Evolutionary conservation across 2,888 invertebrate species (phyloP).

Genomic region (Dryococelus australis): DNA sequence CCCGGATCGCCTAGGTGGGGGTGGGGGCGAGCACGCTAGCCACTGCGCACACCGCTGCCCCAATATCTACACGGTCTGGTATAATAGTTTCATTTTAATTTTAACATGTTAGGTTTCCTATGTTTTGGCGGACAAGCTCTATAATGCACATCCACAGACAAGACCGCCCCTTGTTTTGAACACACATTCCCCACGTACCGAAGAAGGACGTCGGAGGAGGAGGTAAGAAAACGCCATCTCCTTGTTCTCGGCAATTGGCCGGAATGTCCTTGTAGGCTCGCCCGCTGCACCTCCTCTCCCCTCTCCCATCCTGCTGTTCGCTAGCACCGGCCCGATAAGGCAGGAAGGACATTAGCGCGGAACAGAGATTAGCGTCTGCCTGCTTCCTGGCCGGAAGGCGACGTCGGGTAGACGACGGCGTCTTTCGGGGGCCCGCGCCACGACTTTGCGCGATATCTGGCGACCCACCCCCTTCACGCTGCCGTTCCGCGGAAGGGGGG

Average conservation of each 20-base stretch:
- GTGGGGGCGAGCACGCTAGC: too few relatives aligned
- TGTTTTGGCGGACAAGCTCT: too few relatives aligned
- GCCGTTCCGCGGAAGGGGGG: too few relatives aligned
- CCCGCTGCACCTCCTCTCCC: background rate
- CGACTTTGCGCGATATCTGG: background rate
- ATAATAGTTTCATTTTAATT: too few relatives aligned
- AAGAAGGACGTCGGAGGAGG: background rate
- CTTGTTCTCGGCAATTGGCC: background rate
- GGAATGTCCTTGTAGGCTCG: background rate
- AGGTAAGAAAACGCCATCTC: background rate
- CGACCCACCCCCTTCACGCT: background rate
- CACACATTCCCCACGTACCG: too few relatives aligned
- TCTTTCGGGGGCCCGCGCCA: background rate
- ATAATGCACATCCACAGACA: too few relatives aligned
- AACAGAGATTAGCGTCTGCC: background rate
- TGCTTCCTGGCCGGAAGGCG: background rate
- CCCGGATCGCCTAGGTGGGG: too few relatives aligned
- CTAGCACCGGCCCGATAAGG: background rate
- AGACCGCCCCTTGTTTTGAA: too few relatives aligned
- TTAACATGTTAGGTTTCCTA: too few relatives aligned
- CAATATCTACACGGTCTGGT: too few relatives aligned
- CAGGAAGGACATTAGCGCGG: conserved; percentile 16
- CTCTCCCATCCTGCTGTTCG: too few relatives aligned
- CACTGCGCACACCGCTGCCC: too few relatives aligned
- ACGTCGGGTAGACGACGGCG: background rate